Evolutionary conservation across 2,888 invertebrate genomes (phyloP), one percentile per base, ranked within the genome.

Genomic region (Pedicia rivosa): DNA sequence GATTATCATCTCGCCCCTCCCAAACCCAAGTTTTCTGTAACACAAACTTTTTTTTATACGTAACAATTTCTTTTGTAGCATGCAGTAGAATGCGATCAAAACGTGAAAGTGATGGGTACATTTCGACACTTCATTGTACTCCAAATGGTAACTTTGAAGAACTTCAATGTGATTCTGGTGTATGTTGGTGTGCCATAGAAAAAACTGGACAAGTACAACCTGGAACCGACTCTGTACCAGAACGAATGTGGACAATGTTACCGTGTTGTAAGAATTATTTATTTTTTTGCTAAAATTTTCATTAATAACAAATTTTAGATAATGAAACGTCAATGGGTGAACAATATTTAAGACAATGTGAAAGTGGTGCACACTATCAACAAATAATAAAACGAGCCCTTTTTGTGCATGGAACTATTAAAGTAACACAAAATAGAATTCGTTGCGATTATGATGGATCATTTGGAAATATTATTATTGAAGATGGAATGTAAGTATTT

Each of bases 121-220:
- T 47, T 4, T 63, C 65, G 32, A 67, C 70, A 4, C 58, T 78
- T 12, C 79, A 78, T 51, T 79, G 78, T 50, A 65, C 70, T 33
- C 47, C 59, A 25, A 59, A 64, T 47, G 79, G 79, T 13, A 75
- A 77, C 57, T 79, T 69, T 52, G 78, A 78, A 49, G 58, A 63
- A 16, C 52, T 79, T 19, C 79, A 79, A 50, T 79, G 78, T 48
- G 72, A 74, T 51, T 62, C 66, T 37, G 73, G 70, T 2, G 51
- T 74, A 43, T 79, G 79, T 50, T 78, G 77, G 77, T 79, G 78
- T 53, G 74, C 67, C 2, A 65, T 74, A 25, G 59, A 65, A 1
- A 61, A 51, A 50, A 75, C 72, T 36, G 78, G 78, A 13, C 64
- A 69, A 45, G 65, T 73, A 2, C 57, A 56, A 2, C 48, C 54